Conservation (phyloP, 2,888 invertebrate species). For the Chelonus formosanus region DNA sequence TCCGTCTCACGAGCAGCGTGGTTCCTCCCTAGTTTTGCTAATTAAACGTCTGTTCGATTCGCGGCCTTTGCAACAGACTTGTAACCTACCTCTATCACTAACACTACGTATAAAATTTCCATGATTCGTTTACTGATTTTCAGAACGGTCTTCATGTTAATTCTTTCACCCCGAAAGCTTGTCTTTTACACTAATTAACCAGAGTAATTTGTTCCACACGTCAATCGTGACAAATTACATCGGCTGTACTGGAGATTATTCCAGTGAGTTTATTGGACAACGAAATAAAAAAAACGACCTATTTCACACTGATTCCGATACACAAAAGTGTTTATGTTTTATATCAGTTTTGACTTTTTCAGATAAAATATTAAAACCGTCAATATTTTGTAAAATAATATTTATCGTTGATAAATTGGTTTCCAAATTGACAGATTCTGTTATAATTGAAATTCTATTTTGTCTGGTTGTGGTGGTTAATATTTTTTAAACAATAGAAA, state of each 20-base stretch:
- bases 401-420: no score
- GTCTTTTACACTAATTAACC: constrained; percentile 30
- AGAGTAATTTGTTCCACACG: constrained; percentile 26
- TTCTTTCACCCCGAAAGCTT: constrained; percentile 17
- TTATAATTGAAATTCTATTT: no score
- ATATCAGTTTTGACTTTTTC: no score
- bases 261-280: constrained; percentile 1
- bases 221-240: constrained; percentile 32
- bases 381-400: no score
- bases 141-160: constrained; percentile 2
- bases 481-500: no score
- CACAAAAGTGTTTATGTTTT: no score
- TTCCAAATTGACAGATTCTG: no score
- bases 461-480: no score
- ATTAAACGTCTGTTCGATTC: constrained; percentile 52
- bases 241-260: constrained; percentile 19
- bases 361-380: no score
- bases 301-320: background rate
- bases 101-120: constrained; percentile 17
- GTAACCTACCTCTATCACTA: constrained; percentile 27
- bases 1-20: constrained; percentile 29
- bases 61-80: constrained; percentile 27
- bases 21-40: constrained; percentile 53
- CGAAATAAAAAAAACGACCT: background rate
- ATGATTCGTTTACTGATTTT: constrained; percentile 15